These are phyloP conservation scores for Patella caerulea DNA, from an alignment of 2,888 invertebrate genomes.

Conservation along the genomic window DNA sequence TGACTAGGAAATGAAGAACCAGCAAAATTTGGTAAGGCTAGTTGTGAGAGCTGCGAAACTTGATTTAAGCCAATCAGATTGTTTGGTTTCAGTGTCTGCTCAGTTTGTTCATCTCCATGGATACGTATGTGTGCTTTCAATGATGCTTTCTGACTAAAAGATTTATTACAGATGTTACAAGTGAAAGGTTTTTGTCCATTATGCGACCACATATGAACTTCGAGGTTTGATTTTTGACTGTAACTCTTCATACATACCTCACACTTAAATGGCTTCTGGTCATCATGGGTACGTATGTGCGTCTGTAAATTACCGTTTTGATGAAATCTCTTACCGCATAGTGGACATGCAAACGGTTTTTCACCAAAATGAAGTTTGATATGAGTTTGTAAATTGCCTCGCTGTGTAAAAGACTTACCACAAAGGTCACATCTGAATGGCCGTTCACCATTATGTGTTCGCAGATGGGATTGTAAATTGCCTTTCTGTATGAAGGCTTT, in stretches of 20 bases:
- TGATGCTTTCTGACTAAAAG: constrained; percentile 8
- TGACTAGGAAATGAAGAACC: neutral
- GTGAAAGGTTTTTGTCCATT: constrained; percentile 11
- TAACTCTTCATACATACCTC: constrained; percentile 10
- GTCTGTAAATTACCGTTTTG: constrained; percentile 16
- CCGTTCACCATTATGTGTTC: constrained; percentile 12
- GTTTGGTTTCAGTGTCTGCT: neutral
- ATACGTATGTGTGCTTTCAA: constrained; percentile 7
- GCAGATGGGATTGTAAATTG: constrained; percentile 10
- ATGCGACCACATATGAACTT: constrained; percentile 16
- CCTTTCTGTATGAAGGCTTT: constrained; percentile 12
- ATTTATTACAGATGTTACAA: constrained; percentile 14
- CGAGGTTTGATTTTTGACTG: constrained; percentile 15
- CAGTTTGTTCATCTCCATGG: neutral
- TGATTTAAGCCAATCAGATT: neutral
- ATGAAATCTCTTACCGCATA: constrained; percentile 16
- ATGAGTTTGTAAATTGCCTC: constrained; percentile 18
- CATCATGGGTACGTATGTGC: constrained; percentile 13
- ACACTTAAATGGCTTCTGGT: constrained; percentile 19
- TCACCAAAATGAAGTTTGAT: constrained; percentile 6
- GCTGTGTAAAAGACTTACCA: constrained; percentile 14
- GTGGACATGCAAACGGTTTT: constrained; percentile 11
- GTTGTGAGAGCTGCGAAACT: neutral
- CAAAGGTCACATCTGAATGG: constrained; percentile 19
- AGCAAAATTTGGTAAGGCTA: neutral